These are phyloP conservation scores for Chionoecetes opilio DNA, from an alignment of 1,140 invertebrate genomes.

Conservation along the genomic window DNA sequence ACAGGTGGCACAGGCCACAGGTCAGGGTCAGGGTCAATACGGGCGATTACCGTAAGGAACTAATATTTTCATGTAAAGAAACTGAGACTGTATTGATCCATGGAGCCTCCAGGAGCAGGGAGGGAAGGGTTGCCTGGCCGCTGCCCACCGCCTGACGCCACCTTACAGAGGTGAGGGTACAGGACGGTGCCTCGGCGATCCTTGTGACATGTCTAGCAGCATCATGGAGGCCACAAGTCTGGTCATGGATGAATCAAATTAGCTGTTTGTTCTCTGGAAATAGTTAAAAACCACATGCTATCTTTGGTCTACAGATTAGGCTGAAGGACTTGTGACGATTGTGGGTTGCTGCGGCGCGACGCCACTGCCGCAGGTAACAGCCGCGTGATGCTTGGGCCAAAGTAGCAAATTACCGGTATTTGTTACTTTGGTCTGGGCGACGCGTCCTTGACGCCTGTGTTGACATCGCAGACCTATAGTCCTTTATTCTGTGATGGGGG, in stretches of 20 bases:
- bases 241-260: too few species aligned
- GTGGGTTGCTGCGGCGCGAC: neutral
- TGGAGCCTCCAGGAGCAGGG: neutral
- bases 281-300: neutral
- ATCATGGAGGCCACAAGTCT: too few species aligned
- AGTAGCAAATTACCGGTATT: too few species aligned
- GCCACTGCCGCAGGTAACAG: neutral
- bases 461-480: too few species aligned
- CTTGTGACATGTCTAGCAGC: too few species aligned
- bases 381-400: too few species aligned
- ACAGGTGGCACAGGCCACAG: neutral
- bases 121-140: neutral
- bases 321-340: neutral
- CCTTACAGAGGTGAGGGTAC: neutral
- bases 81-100: conserved; percentile 4
- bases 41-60: too few species aligned
- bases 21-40: neutral
- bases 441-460: neutral
- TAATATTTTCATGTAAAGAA: neutral
- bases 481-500: neutral
- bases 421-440: too few species aligned
- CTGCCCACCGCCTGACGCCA: neutral
- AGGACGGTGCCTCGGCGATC: neutral
- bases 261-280: neutral
- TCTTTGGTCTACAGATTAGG: neutral